Evolutionary conservation across 2,888 invertebrate species (phyloP).

Genomic region (Anagyrus pseudococci): DNA sequence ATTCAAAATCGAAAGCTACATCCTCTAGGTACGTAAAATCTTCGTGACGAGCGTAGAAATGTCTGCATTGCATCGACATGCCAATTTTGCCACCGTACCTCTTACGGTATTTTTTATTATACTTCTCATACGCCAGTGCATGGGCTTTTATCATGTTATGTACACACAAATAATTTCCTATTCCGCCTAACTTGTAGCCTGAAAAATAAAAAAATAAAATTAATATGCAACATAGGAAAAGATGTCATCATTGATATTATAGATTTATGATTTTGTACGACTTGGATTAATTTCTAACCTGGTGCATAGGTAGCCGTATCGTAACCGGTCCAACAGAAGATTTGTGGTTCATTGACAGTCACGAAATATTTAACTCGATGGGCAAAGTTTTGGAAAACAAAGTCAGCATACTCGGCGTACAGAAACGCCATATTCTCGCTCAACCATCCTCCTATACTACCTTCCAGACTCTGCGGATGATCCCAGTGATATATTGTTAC

Average conservation of each 20-base stretch:
- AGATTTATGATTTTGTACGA: neutral
- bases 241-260: too few species aligned
- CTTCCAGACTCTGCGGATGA: conserved; percentile 67
- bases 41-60: conserved; percentile 66
- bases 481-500: conserved; percentile 75
- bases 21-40: neutral
- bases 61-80: conserved; percentile 50
- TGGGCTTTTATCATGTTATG: conserved; percentile 78
- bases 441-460: conserved; percentile 72
- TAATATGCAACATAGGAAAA: neutral
- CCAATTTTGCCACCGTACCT: conserved; percentile 64
- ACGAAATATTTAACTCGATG: conserved; percentile 71
- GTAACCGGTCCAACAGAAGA: conserved; percentile 65
- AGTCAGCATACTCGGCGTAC: conserved; percentile 68
- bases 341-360: conserved; percentile 78
- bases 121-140: conserved; percentile 70
- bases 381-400: conserved; percentile 65
- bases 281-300: neutral
- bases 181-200: conserved; percentile 54
- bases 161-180: conserved; percentile 72
- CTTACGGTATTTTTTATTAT: conserved; percentile 66
- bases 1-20: conserved; percentile 54
- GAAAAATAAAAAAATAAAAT: neutral
- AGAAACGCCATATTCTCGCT: conserved; percentile 68
- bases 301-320: conserved; percentile 40